These are phyloP conservation scores for Matsumurasca onukii DNA, from an alignment of 1,140 invertebrate species.

Conservation along the genomic window DNA sequence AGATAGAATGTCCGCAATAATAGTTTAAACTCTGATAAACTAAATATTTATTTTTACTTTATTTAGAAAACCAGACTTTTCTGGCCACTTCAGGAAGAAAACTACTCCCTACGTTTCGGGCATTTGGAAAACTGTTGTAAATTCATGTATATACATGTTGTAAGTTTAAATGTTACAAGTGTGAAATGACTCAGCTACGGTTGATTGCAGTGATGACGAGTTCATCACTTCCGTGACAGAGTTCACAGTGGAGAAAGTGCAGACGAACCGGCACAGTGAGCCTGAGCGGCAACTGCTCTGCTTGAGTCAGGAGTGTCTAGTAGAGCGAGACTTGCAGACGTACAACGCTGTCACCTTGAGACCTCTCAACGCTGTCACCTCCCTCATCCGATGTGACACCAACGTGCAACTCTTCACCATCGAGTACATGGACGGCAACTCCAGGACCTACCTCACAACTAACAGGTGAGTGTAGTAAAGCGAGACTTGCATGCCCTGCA, in stretches of 20 bases:
- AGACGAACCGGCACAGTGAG: slow-evolving; percentile 71
- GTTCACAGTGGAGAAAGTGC: slow-evolving; percentile 89
- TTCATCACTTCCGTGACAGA: slow-evolving; percentile 89
- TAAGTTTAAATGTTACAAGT: too few relatives aligned
- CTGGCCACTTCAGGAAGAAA: too few relatives aligned
- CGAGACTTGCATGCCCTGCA: too few relatives aligned
- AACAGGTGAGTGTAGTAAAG: slow-evolving; percentile 68
- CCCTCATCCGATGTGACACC: slow-evolving; percentile 82
- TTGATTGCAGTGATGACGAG: slow-evolving; percentile 71
- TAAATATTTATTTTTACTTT: too few relatives aligned
- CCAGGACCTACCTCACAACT: slow-evolving; percentile 82
- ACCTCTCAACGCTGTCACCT: slow-evolving; percentile 88
- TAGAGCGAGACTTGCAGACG: slow-evolving; percentile 95
- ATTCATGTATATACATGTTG: too few relatives aligned
- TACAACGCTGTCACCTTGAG: slow-evolving; percentile 90
- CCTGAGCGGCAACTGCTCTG: slow-evolving; percentile 87
- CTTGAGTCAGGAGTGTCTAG: slow-evolving; percentile 90
- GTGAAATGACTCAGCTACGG: too few relatives aligned
- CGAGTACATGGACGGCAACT: slow-evolving; percentile 92
- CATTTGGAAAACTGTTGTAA: too few relatives aligned
- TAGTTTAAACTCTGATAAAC: too few relatives aligned
- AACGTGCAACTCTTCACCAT: slow-evolving; percentile 94
- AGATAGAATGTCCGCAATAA: too few relatives aligned
- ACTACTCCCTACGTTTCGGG: too few relatives aligned
- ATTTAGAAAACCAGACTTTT: too few relatives aligned